Evolutionary conservation across 35 echinoderm and acorn worm species (phyloP), one percentile per base, ranked within the genome.

Genomic region (Acanthaster planci): DNA sequence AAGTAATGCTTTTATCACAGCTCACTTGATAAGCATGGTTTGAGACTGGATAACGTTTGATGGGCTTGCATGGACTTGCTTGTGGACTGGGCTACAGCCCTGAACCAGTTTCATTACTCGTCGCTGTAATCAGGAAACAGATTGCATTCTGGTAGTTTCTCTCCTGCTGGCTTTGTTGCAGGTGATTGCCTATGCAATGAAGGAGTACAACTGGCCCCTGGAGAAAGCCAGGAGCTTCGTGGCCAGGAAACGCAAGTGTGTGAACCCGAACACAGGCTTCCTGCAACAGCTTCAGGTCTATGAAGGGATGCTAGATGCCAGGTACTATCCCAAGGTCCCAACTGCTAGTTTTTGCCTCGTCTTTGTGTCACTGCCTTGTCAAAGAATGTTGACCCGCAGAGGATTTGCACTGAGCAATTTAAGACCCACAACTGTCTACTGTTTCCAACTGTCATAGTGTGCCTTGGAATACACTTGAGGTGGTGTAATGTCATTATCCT

Each of bases 171-270:
- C 78, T 57, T 5, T 38, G 76, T 77, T 0, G n/a, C 80, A 97
- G 94, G 94, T 97, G 19, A 88, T 97, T 58, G 95, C 95, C 35
- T 97, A 87, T 80, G 88, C 84, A 22, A 97, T 97, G 95, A 97
- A 97, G 80, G 95, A 93, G 76, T 89, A 87, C 40, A 83, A 82
- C 37, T 93, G 92, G 95, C 40, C 90, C 7, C 52, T 97, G 64
- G 87, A 97, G 44, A 40, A 75, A 32, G 84, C 91, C 19, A 40
- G 90, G 10, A 82, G 78, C 38, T 86, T 52, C 85, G 90, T 93
- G 0, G 81, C 90, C n/a, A 76, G 64, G 8, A 87, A 75, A 30
- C 84, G 95, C 27, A 84, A 87, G 31, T 81, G 80, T 37, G 87
- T 97, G 75, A 82, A 90, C n/a, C 95, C 95, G 6, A 97, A 93